Conservation (phyloP, 2,888 invertebrate genomes). For the Rugalucina vietnamica region DNA sequence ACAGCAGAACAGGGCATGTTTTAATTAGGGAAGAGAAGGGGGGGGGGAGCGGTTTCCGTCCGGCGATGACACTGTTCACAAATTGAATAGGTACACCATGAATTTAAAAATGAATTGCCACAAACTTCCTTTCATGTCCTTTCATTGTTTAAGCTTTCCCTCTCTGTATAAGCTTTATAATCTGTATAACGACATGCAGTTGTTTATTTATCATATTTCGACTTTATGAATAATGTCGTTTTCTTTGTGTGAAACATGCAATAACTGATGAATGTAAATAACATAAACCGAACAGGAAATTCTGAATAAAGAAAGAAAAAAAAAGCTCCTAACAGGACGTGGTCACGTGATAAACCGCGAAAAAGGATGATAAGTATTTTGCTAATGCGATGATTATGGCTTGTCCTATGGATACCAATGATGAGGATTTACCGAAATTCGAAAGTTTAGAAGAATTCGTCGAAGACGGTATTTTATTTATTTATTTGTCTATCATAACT, state of each 20-base stretch:
- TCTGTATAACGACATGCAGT: no score
- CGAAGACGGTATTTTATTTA: conserved; percentile 47
- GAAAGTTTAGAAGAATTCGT: conserved; percentile 56
- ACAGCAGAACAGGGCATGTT: no score
- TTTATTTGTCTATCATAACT: background rate
- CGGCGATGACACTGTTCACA: no score
- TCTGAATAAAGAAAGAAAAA: conserved; percentile 1
- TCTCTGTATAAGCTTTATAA: no score
- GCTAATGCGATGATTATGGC: conserved; percentile 39
- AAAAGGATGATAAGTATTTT: conserved; percentile 4
- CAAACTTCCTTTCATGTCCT: no score
- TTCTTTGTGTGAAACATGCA: background rate
- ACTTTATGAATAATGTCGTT: background rate
- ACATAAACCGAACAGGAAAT: conserved; percentile 4
- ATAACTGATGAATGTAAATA: conserved; percentile 4
- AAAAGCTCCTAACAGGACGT: background rate
- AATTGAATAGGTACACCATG: no score
- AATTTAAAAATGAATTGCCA: no score
- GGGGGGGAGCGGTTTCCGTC: no score
- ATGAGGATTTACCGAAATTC: conserved; percentile 62
- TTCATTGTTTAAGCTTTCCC: no score
- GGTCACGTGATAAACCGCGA: conserved; percentile 22
- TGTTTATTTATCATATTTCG: no score
- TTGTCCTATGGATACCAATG: conserved; percentile 42
- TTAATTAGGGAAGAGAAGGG: no score